These are phyloP conservation scores for Keiferia lycopersicella DNA, from an alignment of 2,888 invertebrate genomes.

Conservation along the genomic window DNA sequence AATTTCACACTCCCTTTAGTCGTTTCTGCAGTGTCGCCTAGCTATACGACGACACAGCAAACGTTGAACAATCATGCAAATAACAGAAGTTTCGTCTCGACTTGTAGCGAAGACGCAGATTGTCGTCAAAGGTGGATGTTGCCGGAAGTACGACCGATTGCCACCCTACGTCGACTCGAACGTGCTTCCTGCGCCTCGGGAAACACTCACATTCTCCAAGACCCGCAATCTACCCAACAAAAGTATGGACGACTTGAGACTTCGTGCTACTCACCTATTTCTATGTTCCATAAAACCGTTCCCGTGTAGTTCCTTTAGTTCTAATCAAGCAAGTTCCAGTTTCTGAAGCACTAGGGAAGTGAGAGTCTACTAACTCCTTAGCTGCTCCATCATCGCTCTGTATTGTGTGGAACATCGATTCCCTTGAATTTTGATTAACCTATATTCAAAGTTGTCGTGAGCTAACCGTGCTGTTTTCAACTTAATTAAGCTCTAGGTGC, in stretches of 20 bases:
- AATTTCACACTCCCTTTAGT: background rate
- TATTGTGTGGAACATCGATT: slow-evolving; percentile 12
- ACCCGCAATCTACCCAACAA: slow-evolving; percentile 3
- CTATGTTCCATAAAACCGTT: background rate
- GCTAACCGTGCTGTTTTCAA: slow-evolving; percentile 17
- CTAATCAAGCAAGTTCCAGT: slow-evolving; percentile 15
- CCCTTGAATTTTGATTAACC: slow-evolving; percentile 18
- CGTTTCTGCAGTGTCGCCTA: background rate
- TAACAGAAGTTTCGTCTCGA: slow-evolving; percentile 18
- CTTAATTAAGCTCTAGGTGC: slow-evolving; percentile 9
- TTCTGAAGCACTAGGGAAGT: slow-evolving; percentile 6
- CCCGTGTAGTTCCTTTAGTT: slow-evolving; percentile 9
- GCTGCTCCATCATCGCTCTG: slow-evolving; percentile 6
- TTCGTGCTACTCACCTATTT: slow-evolving; percentile 30
- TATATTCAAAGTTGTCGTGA: slow-evolving; percentile 12
- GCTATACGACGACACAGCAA: background rate
- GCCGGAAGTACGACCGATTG: slow-evolving; percentile 68
- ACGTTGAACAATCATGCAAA: slow-evolving; percentile 17
- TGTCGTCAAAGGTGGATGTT: slow-evolving; percentile 28
- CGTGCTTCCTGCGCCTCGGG: slow-evolving; percentile 58
- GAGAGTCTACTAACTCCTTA: slow-evolving; percentile 13
- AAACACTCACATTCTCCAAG: slow-evolving; percentile 37
- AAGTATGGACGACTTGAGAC: slow-evolving; percentile 21
- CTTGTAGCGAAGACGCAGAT: slow-evolving; percentile 27
- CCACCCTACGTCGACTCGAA: slow-evolving; percentile 48